Conservation (phyloP, 2,113 vertebrate species). For the Oreotrochilus melanogaster region DNA sequence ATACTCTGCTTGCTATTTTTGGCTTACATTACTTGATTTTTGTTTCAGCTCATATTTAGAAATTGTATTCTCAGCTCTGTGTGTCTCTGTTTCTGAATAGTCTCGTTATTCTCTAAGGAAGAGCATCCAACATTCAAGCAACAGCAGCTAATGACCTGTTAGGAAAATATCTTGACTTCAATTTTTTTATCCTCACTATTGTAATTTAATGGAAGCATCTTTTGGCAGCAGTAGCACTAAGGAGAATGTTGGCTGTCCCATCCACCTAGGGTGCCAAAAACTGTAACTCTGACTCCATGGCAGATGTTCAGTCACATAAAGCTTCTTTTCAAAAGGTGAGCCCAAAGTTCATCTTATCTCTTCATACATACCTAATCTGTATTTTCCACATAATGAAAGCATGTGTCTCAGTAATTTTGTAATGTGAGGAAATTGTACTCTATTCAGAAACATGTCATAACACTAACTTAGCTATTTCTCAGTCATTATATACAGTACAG, state of each 20-base stretch:
- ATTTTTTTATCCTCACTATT: background rate
- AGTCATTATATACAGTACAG: background rate
- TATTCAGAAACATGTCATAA: constrained; percentile 2
- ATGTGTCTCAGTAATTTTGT: background rate
- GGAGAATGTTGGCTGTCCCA: background rate
- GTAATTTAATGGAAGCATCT: background rate
- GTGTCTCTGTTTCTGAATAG: background rate
- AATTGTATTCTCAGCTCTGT: background rate
- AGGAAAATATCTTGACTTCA: background rate
- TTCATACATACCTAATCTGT: background rate
- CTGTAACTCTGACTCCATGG: background rate
- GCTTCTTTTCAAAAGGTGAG: background rate
- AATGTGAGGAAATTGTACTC: background rate
- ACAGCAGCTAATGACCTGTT: background rate
- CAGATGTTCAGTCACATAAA: constrained; percentile 23
- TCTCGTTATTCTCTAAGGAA: background rate
- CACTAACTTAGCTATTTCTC: background rate
- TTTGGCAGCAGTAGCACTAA: background rate
- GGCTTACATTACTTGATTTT: background rate
- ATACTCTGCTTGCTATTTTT: background rate
- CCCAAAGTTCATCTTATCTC: background rate
- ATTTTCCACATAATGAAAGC: background rate
- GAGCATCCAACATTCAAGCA: background rate
- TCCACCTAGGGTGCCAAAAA: background rate
- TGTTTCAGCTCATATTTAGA: background rate